phyloP scores from a whole-genome alignment of 2,797 vertebrate genomes.

The Corythornis leucogaster region DNA sequence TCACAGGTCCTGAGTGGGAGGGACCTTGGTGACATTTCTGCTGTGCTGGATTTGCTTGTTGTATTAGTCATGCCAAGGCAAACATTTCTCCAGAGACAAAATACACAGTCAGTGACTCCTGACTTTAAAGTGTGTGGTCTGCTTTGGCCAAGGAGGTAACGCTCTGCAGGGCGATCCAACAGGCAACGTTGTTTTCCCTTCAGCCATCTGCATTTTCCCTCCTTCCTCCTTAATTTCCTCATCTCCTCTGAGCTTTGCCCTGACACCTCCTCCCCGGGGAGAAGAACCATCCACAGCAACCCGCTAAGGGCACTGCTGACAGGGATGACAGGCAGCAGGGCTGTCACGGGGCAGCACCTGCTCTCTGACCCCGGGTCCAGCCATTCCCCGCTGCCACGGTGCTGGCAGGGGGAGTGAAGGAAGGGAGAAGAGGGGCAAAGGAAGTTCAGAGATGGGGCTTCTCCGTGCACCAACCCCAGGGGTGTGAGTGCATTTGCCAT shows the following conservation, averaged over 20 bases:
- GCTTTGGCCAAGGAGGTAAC: not conserved
- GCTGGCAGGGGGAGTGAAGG: too few species aligned
- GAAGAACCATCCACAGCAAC: not conserved
- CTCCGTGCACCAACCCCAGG: not conserved
- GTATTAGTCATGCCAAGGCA: not conserved
- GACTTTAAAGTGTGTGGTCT: not conserved
- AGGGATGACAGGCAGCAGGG: not conserved
- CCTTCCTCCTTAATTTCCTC: not conserved
- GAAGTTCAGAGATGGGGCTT: not conserved
- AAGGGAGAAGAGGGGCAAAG: not conserved
- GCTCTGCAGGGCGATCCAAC: not conserved
- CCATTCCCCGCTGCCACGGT: not conserved
- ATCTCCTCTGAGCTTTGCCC: not conserved
- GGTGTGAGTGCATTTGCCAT: rapidly evolving
- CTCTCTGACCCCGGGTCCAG: not conserved
- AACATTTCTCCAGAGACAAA: slow-evolving; percentile 1
- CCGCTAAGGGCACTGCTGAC: not conserved
- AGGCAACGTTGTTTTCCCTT: not conserved
- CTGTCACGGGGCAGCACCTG: rapidly evolving
- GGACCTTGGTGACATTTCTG: slow-evolving; percentile 27
- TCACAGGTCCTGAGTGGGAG: not conserved
- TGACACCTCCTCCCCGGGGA: not conserved
- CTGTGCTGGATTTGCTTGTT: not conserved
- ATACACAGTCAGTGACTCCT: not conserved
- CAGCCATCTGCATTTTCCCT: not conserved